Percentiles rank a stretch among this genome's conserved stretches.
phyloP scores from a whole-genome alignment of 2,888 invertebrate species.

The Capitulum mitella region DNA sequence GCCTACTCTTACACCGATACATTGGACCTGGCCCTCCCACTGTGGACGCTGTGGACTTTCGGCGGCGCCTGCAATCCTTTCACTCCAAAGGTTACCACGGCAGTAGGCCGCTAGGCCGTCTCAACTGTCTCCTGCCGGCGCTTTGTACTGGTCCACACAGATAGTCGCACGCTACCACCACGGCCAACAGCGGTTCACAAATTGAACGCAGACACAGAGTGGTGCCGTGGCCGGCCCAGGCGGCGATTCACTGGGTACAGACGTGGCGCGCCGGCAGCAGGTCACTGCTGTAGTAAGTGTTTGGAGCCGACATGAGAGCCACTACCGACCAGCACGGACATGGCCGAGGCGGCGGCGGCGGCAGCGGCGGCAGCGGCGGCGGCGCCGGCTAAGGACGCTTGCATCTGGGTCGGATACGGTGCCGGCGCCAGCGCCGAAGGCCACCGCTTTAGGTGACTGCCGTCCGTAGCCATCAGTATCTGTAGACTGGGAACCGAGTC shows the following conservation, averaged over 20 bases:
- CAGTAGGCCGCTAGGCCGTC: no score
- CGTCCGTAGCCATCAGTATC: slow-evolving; percentile 19
- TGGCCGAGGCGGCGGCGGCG: neutral
- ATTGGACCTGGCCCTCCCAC: no score
- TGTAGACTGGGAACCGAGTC: slow-evolving; percentile 13
- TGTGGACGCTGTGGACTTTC: no score
- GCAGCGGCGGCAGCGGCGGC: neutral
- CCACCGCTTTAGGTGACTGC: neutral
- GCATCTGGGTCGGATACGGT: neutral
- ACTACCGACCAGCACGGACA: neutral
- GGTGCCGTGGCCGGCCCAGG: neutral
- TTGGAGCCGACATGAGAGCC: neutral
- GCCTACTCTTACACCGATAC: no score
- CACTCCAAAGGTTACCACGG: no score
- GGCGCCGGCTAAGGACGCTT: neutral
- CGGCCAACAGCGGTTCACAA: neutral
- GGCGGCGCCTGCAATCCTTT: no score
- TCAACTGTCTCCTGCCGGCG: no score
- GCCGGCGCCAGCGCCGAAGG: neutral
- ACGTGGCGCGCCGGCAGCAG: neutral
- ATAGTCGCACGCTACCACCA: neutral
- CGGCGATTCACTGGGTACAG: neutral
- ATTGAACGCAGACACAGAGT: neutral
- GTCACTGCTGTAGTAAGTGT: slow-evolving; percentile 1
- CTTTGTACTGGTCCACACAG: neutral